These are phyloP conservation scores for Pollachius pollachius DNA, from an alignment of 2,113 vertebrate species.

Conservation along the genomic window DNA sequence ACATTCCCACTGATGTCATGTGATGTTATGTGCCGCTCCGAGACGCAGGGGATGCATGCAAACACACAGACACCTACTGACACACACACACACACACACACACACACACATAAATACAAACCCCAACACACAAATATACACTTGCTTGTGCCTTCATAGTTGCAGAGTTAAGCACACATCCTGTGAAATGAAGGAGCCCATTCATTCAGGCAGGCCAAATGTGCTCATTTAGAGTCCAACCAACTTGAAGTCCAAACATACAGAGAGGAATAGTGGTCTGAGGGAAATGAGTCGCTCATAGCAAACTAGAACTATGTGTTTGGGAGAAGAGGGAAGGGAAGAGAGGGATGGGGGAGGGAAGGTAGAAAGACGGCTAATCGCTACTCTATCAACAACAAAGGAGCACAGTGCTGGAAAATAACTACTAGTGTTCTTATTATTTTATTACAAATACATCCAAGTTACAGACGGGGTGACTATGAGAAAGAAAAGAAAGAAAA, in stretches of 20 bases:
- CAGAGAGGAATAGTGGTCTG: slow-evolving; percentile 63
- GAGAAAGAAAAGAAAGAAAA: slow-evolving; percentile 25
- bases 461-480: too few species aligned
- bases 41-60: slow-evolving; percentile 34
- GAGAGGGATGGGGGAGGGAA: slow-evolving; percentile 12
- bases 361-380: neutral
- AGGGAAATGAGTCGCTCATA: slow-evolving; percentile 60
- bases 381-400: slow-evolving; percentile 55
- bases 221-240: slow-evolving; percentile 70
- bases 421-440: slow-evolving; percentile 31
- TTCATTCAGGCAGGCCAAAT: slow-evolving; percentile 73
- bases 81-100: slow-evolving; percentile 3
- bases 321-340: slow-evolving; percentile 19
- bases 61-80: slow-evolving; percentile 20
- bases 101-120: slow-evolving; percentile 19
- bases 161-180: slow-evolving; percentile 71
- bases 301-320: slow-evolving; percentile 49
- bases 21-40: slow-evolving; percentile 62
- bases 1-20: slow-evolving; percentile 74
- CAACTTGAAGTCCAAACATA: slow-evolving; percentile 72
- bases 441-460: slow-evolving; percentile 27
- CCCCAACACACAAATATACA: slow-evolving; percentile 47
- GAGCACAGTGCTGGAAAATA: slow-evolving; percentile 46
- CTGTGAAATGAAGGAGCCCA: slow-evolving; percentile 72
- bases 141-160: slow-evolving; percentile 57